Evolutionary conservation across 1,140 invertebrate species (phyloP).

Genomic region (Mycetomoellerius zeteki): DNA sequence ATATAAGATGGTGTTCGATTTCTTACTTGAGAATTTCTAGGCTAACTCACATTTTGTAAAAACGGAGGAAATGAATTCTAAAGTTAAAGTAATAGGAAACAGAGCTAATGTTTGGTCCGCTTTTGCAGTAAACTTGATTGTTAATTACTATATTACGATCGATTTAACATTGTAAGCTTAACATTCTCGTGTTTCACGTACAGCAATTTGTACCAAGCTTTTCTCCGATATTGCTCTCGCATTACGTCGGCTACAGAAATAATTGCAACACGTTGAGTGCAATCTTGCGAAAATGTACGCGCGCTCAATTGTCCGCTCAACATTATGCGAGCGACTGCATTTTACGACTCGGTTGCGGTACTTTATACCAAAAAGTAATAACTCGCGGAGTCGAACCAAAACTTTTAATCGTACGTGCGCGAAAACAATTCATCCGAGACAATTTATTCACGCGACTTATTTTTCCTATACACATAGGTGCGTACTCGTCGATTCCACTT

Average conservation of each 20-base stretch:
- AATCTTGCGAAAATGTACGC: background rate
- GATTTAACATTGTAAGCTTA: background rate
- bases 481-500: constrained; percentile 9
- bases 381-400: background rate
- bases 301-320: background rate
- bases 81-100: too few species aligned
- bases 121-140: background rate
- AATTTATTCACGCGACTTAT: constrained; percentile 25
- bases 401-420: background rate
- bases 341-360: background rate
- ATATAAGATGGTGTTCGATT: too few species aligned
- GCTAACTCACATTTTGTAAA: too few species aligned
- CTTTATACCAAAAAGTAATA: background rate
- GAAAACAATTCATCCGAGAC: constrained; percentile 15
- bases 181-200: background rate
- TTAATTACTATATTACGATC: background rate
- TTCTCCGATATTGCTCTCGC: background rate
- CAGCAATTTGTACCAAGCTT: background rate
- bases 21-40: too few species aligned
- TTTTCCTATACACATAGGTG: background rate
- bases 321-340: background rate
- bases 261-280: background rate
- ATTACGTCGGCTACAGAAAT: constrained; percentile 22
- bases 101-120: too few species aligned
- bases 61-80: too few species aligned